Evolutionary conservation across 2,888 invertebrate genomes (phyloP), one percentile per base, ranked within the genome.

Genomic region (Cantharis rustica): DNA sequence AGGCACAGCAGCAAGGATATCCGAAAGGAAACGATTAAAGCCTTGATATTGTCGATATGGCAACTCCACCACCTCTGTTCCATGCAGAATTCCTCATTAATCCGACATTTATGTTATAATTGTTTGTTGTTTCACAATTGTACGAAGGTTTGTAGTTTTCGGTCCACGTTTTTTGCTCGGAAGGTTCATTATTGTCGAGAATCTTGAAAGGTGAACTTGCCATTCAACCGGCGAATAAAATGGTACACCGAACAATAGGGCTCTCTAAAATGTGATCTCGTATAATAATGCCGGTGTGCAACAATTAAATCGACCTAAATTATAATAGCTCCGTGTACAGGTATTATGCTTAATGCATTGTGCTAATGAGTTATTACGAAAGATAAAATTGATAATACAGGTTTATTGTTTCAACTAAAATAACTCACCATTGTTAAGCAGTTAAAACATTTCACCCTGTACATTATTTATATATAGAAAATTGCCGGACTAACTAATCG

Each of bases 21-120:
- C 82, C 80, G 79, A 74, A 75, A 77, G 82, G 81, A 82, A 82
- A 80, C 81, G 82, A 82, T 82, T 82, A 82, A 79, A 79, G 80
- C 79, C 76, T 75, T 75, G 64, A 66, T 66, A 76, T 78, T 75
- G 73, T 75, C 78, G 76, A 75, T 76, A 78, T 73, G 78, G 78
- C 75, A 79, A 80, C 79, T 77, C 79, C 75, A 79, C 79, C 78
- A 77, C 75, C 79, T 75, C 75, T 77, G 26, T 72, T 64, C 66
- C 71, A 73, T 31, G 71, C 31, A 61, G 61, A 31, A 71, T 71
- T 73, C 77, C 70, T 72, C 66, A 69, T 76, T 77, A 73, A 47
- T 74, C 73, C 71, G 77, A 74, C 74, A 71, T 71, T 77, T 77
- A 71, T 71, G 47, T 47, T 47, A 47, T 47, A 77, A 77, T 73